A percentile compares a stretch with the other conserved stretches of the same genome.
Conservation (phyloP, 2,113 vertebrate species). For the Prochilodus magdalenae region DNA sequence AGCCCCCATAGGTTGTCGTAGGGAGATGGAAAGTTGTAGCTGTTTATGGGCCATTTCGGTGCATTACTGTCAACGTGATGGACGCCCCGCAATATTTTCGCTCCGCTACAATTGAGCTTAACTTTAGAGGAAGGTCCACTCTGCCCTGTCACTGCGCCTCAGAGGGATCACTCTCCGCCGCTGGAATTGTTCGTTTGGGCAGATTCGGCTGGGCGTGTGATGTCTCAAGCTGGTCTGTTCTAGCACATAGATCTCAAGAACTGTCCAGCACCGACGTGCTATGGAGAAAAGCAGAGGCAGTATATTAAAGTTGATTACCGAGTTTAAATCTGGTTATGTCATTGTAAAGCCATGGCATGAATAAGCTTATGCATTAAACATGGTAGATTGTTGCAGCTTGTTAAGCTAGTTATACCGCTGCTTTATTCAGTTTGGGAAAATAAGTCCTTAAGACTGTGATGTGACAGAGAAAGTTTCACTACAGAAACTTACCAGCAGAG, state of each 20-base stretch:
- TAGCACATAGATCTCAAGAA: not conserved
- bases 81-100: conserved; percentile 69
- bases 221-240: not conserved
- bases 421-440: too few relatives aligned
- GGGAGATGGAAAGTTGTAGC: conserved; percentile 77
- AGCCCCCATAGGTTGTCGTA: conserved; percentile 75
- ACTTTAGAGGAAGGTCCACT: conserved; percentile 66
- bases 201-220: conserved; percentile 2
- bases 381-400: too few relatives aligned
- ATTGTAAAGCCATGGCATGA: too few relatives aligned
- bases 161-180: conserved; percentile 30
- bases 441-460: too few relatives aligned
- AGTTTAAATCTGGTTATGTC: too few relatives aligned
- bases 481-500: too few relatives aligned
- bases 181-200: conserved; percentile 35
- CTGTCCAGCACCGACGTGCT: not conserved
- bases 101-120: conserved; percentile 65
- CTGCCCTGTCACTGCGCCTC: conserved; percentile 29
- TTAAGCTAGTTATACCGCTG: too few relatives aligned
- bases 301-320: not conserved
- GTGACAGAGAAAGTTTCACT: too few relatives aligned
- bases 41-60: conserved; percentile 80
- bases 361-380: too few relatives aligned
- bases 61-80: conserved; percentile 84
- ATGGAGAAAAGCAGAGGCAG: not conserved